phyloP scores from a whole-genome alignment of 2,797 vertebrate genomes.

The Xerus rutilus region DNA sequence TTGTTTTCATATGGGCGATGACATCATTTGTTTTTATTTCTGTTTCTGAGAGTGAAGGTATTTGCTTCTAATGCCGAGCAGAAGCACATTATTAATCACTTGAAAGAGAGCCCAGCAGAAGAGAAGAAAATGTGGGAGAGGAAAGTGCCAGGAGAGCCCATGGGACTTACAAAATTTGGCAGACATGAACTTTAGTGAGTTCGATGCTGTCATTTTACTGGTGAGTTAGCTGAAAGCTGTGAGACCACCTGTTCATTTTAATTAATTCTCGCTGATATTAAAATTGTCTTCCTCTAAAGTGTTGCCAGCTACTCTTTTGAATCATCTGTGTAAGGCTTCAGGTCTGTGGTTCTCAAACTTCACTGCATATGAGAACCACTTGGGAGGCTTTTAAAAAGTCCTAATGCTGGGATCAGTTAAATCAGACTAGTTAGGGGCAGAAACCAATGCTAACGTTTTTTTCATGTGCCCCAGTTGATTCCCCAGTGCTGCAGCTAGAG shows the following conservation, averaged over 20 bases:
- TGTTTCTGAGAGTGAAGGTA: slow-evolving; percentile 90
- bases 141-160: slow-evolving; percentile 91
- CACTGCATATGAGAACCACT: not conserved
- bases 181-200: slow-evolving; percentile 87
- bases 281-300: not conserved
- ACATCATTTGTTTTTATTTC: slow-evolving; percentile 63
- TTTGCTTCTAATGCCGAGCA: slow-evolving; percentile 93
- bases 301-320: not conserved
- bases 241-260: slow-evolving; percentile 62
- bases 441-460: not conserved
- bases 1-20: not conserved
- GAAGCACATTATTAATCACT: slow-evolving; percentile 92
- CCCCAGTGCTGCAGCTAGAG: not conserved
- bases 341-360: not conserved
- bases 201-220: slow-evolving; percentile 91
- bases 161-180: slow-evolving; percentile 90
- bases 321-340: not conserved
- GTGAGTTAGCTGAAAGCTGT: slow-evolving; percentile 80
- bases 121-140: slow-evolving; percentile 91
- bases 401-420: no score
- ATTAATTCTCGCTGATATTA: not conserved
- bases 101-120: slow-evolving; percentile 89
- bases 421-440: not conserved
- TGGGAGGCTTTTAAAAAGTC: not conserved
- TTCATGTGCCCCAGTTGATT: not conserved